phyloP scores from a whole-genome alignment of 2,797 vertebrate genomes.

The Melanogrammus aeglefinus region DNA sequence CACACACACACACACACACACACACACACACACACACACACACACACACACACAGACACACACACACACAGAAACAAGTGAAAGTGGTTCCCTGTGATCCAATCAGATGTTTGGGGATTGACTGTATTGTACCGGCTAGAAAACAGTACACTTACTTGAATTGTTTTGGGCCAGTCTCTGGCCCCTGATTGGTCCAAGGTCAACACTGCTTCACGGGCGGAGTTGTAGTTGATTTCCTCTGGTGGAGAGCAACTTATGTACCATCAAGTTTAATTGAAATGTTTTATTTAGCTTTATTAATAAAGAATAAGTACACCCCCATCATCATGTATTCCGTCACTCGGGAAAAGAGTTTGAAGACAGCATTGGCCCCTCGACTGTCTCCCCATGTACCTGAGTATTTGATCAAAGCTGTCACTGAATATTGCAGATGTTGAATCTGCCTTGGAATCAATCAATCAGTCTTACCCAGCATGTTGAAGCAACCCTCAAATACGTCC shows the following conservation, averaged over 20 bases:
- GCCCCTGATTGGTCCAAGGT: neutral
- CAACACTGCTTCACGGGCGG: neutral
- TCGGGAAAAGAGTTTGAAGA: neutral
- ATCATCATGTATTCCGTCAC: neutral
- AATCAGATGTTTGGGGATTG: neutral
- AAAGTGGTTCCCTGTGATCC: neutral
- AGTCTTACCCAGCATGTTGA: neutral
- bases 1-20: too few relatives aligned
- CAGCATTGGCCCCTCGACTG: neutral
- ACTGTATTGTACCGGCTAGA: neutral
- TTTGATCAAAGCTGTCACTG: neutral
- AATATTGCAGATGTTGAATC: neutral
- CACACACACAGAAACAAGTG: neutral
- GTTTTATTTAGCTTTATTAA: neutral
- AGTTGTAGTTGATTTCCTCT: neutral
- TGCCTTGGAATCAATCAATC: neutral
- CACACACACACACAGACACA: too few relatives aligned
- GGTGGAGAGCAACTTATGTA: neutral
- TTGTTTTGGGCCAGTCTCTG: neutral
- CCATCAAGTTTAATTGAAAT: neutral
- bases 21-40: too few relatives aligned
- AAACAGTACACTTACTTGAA: neutral
- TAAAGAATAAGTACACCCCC: neutral
- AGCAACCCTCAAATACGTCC: neutral
- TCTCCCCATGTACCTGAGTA: neutral